Percentiles rank a stretch among this genome's conserved stretches.
These are phyloP conservation scores for Gandaritis pyraliata DNA, from an alignment of 2,888 invertebrate genomes.

Conservation along the genomic window DNA sequence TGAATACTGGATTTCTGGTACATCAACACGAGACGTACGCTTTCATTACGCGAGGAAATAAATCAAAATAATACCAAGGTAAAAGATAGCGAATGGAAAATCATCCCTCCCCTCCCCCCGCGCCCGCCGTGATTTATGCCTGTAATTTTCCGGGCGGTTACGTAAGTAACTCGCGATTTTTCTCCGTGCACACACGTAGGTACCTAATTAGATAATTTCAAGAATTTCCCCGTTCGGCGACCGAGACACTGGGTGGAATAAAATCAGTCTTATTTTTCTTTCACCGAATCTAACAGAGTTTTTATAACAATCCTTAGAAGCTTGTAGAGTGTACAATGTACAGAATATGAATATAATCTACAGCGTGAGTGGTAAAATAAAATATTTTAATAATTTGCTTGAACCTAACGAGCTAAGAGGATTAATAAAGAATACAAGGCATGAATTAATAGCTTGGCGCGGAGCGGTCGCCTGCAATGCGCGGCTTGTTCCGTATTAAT, in stretches of 20 bases:
- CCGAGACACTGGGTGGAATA: constrained; percentile 29
- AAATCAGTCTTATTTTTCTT: constrained; percentile 15
- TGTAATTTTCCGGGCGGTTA: constrained; percentile 82
- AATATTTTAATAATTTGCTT: constrained; percentile 29
- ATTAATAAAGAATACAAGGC: constrained; percentile 69
- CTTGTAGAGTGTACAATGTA: constrained; percentile 16
- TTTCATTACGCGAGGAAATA: constrained; percentile 80
- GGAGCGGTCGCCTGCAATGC: constrained; percentile 58
- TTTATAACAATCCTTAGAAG: constrained; percentile 14
- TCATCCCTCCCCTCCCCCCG: constrained; percentile 64
- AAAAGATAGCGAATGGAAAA: constrained; percentile 83
- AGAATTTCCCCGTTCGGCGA: constrained; percentile 60
- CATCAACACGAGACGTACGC: constrained; percentile 78
- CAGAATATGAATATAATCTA: background rate
- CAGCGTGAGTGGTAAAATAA: constrained; percentile 1
- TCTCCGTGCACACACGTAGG: constrained; percentile 78
- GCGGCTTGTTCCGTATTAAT: constrained; percentile 75
- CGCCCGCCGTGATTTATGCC: constrained; percentile 73
- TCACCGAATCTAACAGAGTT: constrained; percentile 3
- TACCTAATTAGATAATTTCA: constrained; percentile 79
- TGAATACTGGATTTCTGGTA: constrained; percentile 70
- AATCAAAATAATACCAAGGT: constrained; percentile 82
- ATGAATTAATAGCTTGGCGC: constrained; percentile 64
- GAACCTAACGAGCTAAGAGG: constrained; percentile 46
- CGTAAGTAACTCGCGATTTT: constrained; percentile 82